Evolutionary conservation across 2,113 vertebrate genomes (phyloP), one percentile per base, ranked within the genome.

Genomic region (Clarias magur): DNA sequence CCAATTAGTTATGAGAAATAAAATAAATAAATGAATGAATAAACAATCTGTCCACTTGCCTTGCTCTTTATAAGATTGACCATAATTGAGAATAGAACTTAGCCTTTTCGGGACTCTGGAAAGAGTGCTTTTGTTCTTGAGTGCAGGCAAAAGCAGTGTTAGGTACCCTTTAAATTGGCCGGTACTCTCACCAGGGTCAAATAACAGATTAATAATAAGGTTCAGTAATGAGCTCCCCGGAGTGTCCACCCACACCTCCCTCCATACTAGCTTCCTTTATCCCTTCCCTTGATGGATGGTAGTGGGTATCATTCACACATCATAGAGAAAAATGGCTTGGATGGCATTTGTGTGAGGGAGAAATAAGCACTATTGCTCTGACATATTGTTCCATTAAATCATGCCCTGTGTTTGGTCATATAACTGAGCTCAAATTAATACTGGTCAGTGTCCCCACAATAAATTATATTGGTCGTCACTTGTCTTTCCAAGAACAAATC

Each of bases 141-240:
- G 94, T 91, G 91, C 90, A 91, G 87, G 92, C 91, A 92, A 92
- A 94, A 92, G 91, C 89, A 92, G 92, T 88, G 91, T 90, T 89
- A 90, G 92, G 91, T 92, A 90, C 91, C 91, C 92, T 93, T 94
- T 92, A 93, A 92, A 94, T 93, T 92, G 91, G 88, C 88, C 90
- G 91, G 91, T 83, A 86, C 91, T 94, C 93, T 94, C 91, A 62
- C 92, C 91, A 91, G 94, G 95, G 95, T 96, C 94, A 95, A 94
- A 94, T 92, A 93, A 94, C 93, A 95, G 93, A 95, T 96, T 95
- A 95, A 95, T 95, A 94, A 85, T 75, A 57, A 85, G 93, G 93
- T 93, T 92, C 89, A 89, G 93, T 95, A 95, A 95, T 96, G 94
- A 96, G 94, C 92, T 95, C 95, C 95, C 95, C 87, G 93, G 94